Conservation (phyloP, 2,888 invertebrate species). For the Terebella lapidaria region DNA sequence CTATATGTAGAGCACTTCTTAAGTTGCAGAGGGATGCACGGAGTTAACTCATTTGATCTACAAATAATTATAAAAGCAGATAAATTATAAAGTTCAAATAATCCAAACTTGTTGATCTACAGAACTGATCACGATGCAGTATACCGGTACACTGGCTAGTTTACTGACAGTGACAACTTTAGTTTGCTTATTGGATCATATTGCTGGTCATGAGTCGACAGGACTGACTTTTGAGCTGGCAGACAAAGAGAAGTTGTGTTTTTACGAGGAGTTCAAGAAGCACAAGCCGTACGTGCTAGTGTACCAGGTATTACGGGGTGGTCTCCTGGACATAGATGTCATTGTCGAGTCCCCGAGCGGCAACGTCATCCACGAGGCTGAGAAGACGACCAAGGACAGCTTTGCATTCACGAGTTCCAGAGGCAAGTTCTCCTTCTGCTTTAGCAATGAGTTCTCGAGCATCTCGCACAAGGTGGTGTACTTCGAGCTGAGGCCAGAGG, state of each 20-base stretch:
- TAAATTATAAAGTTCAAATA: no score
- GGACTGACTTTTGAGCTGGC: constrained; percentile 36
- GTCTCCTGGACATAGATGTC: constrained; percentile 41
- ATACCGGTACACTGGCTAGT: no score
- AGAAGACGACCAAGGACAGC: constrained; percentile 22
- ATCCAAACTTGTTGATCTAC: no score
- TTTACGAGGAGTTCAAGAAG: constrained; percentile 34
- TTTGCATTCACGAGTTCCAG: constrained; percentile 35
- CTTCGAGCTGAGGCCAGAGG: constrained; percentile 36
- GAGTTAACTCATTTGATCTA: no score
- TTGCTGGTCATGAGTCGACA: constrained; percentile 5
- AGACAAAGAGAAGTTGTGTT: constrained; percentile 36
- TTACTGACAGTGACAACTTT: no score
- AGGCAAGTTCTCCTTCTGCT: constrained; percentile 41
- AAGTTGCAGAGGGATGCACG: no score
- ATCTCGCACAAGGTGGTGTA: constrained; percentile 38
- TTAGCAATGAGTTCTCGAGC: constrained; percentile 39
- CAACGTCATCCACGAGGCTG: constrained; percentile 35
- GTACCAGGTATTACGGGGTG: constrained; percentile 33
- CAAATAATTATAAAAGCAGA: no score
- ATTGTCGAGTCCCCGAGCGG: constrained; percentile 40
- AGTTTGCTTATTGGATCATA: no score
- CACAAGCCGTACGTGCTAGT: constrained; percentile 12
- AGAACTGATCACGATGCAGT: no score
- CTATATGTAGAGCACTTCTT: no score